These are phyloP conservation scores for Ailuropoda melanoleuca DNA, from an alignment of 2,113 vertebrate species.

Conservation along the genomic window DNA sequence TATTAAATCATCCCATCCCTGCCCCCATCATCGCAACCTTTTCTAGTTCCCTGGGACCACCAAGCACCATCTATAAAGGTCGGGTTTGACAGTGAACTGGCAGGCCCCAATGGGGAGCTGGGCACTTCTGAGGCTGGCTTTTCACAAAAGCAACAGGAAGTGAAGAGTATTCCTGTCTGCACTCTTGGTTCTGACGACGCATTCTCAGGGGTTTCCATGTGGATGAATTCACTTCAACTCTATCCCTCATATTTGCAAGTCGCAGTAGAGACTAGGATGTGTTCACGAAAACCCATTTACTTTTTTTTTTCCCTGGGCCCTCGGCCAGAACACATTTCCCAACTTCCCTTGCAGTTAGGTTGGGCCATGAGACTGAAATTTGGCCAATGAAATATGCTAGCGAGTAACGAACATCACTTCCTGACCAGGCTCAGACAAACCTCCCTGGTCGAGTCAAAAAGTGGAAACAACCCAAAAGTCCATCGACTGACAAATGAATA, in stretches of 20 bases:
- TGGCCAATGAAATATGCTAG: background rate
- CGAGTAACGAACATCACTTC: background rate
- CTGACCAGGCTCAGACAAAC: background rate
- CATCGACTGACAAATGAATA: background rate
- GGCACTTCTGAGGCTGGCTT: background rate
- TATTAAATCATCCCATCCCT: background rate
- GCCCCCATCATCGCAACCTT: background rate
- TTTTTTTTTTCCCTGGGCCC: background rate
- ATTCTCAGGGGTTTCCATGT: background rate
- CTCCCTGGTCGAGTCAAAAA: background rate
- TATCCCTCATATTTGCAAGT: background rate
- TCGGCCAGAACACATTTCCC: conserved; percentile 13
- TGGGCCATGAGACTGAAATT: background rate
- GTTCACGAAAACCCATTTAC: background rate
- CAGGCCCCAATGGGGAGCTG: background rate
- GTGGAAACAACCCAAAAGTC: background rate
- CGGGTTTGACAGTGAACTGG: background rate
- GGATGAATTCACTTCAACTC: background rate
- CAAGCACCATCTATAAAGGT: background rate
- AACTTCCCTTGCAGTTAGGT: background rate
- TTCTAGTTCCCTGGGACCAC: background rate
- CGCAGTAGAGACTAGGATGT: background rate
- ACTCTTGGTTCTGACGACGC: background rate
- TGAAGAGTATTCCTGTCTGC: background rate
- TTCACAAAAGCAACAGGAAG: background rate